These are phyloP conservation scores for Adineta ricciae DNA, from an alignment of 2,888 invertebrate species.

Conservation along the genomic window DNA sequence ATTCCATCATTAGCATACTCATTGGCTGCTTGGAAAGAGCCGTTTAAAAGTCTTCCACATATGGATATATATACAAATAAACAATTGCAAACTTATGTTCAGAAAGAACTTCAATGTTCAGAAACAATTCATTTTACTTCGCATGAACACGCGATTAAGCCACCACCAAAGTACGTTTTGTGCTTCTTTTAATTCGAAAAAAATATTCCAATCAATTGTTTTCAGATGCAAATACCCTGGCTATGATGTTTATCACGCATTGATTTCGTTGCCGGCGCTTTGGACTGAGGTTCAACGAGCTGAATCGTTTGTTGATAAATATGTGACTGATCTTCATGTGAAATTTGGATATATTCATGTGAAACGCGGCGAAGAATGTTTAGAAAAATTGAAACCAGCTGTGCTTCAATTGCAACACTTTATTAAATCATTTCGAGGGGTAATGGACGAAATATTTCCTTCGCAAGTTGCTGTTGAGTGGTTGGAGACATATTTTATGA, in stretches of 20 bases:
- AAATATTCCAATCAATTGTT: background rate
- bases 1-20: conserved; percentile 48
- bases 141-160: background rate
- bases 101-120: background rate
- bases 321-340: conserved; percentile 25
- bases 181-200: background rate
- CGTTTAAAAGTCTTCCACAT: background rate
- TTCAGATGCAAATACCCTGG: conserved; percentile 27
- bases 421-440: conserved; percentile 21
- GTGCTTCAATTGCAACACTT: conserved; percentile 12
- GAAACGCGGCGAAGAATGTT: conserved; percentile 21
- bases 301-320: conserved; percentile 25
- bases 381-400: conserved; percentile 13
- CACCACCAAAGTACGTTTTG: background rate
- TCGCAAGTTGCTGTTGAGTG: conserved; percentile 28
- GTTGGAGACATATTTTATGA: conserved; percentile 30
- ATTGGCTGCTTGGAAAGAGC: conserved; percentile 20
- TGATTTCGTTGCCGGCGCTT: background rate
- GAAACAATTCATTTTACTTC: background rate
- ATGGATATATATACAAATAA: background rate
- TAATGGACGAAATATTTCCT: conserved; percentile 6
- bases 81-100: background rate
- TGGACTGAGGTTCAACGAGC: background rate
- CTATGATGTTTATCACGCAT: conserved; percentile 25
- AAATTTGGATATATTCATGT: conserved; percentile 26